Conservation (phyloP, 2,888 invertebrate genomes). For the Balanococcus diminutus region DNA sequence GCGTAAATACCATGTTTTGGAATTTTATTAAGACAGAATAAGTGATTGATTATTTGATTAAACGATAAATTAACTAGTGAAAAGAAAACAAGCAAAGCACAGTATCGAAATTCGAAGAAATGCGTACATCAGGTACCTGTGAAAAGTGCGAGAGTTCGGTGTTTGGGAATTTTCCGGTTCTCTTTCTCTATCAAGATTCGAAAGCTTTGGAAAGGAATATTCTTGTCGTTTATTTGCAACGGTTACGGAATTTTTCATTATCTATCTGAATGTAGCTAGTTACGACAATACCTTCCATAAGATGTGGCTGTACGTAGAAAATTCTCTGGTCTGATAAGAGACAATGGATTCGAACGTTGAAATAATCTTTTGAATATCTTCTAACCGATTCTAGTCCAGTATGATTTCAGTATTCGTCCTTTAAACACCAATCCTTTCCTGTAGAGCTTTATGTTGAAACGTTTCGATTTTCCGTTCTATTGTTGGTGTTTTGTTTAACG, state of each 20-base stretch:
- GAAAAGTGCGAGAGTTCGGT: background rate
- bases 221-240: background rate
- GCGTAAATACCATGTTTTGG: background rate
- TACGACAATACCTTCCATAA: background rate
- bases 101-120: background rate
- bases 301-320: background rate
- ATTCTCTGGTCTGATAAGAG: background rate
- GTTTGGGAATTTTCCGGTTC: background rate
- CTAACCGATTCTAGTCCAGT: conserved; percentile 7
- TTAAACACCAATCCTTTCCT: background rate
- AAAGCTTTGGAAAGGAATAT: background rate
- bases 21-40: too few relatives aligned
- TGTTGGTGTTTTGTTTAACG: background rate
- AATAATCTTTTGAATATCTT: background rate
- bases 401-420: background rate
- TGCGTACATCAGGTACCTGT: too few relatives aligned
- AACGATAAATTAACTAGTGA: background rate
- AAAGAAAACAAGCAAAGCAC: background rate
- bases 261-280: background rate
- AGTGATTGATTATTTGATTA: too few relatives aligned
- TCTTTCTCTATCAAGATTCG: background rate
- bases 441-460: background rate
- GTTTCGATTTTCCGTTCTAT: background rate
- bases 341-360: background rate
- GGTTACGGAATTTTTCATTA: background rate